Percentiles rank a stretch among this genome's conserved stretches.
Conservation (phyloP, 2,113 vertebrate species). For the Motacilla alba region DNA sequence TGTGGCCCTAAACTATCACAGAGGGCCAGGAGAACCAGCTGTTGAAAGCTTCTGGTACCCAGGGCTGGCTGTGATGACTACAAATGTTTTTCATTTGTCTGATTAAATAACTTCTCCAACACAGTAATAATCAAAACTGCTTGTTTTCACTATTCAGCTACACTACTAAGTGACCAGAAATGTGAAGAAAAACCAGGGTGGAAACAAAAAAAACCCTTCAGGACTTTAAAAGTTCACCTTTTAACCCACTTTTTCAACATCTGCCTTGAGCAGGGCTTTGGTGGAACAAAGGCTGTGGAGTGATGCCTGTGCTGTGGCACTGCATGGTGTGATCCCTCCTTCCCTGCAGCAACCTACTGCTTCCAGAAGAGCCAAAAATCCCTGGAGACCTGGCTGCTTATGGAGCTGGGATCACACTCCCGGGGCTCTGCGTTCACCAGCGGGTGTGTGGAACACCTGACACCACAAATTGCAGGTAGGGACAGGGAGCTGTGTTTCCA, state of each 20-base stretch:
- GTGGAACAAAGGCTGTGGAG: slow-evolving; percentile 78
- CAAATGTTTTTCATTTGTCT: not conserved
- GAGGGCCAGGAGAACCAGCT: not conserved
- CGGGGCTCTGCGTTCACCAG: not conserved
- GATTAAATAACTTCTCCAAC: not conserved
- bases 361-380: not conserved
- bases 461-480: not conserved
- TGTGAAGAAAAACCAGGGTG: not conserved
- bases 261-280: slow-evolving; percentile 73
- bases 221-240: slow-evolving; percentile 72
- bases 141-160: not conserved
- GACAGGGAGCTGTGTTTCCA: not conserved
- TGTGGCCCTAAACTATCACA: not conserved
- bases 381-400: slow-evolving; percentile 13
- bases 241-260: slow-evolving; percentile 85
- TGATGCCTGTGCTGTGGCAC: slow-evolving; percentile 65
- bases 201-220: not conserved
- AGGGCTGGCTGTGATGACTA: not conserved
- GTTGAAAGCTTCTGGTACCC: not conserved
- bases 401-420: not conserved
- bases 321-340: slow-evolving; percentile 67
- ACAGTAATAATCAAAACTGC: not conserved
- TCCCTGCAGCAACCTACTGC: slow-evolving; percentile 36
- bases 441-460: not conserved
- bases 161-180: not conserved